Conservation (phyloP, 2,888 invertebrate genomes). For the Hirtodrosophila trivittata region DNA sequence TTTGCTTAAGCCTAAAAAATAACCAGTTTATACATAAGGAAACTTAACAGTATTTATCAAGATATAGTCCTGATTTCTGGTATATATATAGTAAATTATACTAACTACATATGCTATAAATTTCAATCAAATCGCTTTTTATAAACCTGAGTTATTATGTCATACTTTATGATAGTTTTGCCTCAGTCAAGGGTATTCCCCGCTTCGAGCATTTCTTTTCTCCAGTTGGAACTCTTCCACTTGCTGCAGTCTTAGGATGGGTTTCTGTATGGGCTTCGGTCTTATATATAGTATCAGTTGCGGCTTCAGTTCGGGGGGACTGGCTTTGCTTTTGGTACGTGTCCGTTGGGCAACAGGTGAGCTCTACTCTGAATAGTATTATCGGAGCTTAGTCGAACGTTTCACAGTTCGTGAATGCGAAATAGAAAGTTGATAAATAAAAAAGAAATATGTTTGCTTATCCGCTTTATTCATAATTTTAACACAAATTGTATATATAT, state of each 20-base stretch:
- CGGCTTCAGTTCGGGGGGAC: not conserved
- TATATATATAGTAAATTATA: no score
- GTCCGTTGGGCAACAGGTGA: constrained; percentile 56
- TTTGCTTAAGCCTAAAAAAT: no score
- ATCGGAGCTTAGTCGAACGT: constrained; percentile 2
- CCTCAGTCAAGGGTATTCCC: no score
- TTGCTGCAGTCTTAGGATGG: constrained; percentile 1
- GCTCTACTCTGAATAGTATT: constrained; percentile 11
- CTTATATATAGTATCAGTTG: constrained; percentile 13
- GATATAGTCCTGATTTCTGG: no score
- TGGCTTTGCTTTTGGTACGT: not conserved
- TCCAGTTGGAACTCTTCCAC: no score
- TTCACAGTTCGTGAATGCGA: constrained; percentile 29
- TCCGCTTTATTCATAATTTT: constrained; percentile 17
- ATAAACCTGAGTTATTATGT: no score
- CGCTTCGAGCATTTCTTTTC: no score
- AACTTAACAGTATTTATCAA: no score
- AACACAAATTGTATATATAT: constrained; percentile 1
- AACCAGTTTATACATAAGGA: no score
- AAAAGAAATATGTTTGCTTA: constrained; percentile 6
- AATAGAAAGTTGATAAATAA: constrained; percentile 63
- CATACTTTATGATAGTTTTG: no score
- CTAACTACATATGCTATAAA: no score
- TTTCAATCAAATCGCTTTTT: no score
- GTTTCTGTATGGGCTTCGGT: constrained; percentile 8